These are phyloP conservation scores for Atta colombica DNA, from an alignment of 1,140 invertebrate species.

Conservation along the genomic window DNA sequence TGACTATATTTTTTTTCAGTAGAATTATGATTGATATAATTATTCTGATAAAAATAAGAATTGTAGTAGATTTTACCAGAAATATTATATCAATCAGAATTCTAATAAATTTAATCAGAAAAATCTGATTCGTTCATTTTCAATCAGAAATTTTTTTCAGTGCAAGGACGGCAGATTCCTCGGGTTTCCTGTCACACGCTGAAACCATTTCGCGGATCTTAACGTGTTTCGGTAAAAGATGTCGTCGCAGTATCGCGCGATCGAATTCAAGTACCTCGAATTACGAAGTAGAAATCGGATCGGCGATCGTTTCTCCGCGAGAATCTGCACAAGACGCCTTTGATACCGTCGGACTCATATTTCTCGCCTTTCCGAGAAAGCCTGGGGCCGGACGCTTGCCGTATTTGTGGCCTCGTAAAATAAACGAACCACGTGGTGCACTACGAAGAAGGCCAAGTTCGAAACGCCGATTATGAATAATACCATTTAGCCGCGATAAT, in stretches of 20 bases:
- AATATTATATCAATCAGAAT: too few species aligned
- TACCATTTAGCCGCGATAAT: constrained; percentile 16
- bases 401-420: constrained; percentile 75
- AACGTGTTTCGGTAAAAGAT: constrained; percentile 16
- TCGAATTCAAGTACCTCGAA: constrained; percentile 22
- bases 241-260: neutral
- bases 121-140: too few species aligned
- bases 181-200: neutral
- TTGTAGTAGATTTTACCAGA: too few species aligned
- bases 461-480: constrained; percentile 68
- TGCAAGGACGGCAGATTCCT: constrained; percentile 11
- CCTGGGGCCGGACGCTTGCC: constrained; percentile 50
- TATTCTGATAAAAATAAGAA: too few species aligned
- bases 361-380: constrained; percentile 74
- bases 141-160: too few species aligned
- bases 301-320: constrained; percentile 9
- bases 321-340: constrained; percentile 17
- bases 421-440: constrained; percentile 73
- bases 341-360: constrained; percentile 65
- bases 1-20: too few species aligned
- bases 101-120: too few species aligned
- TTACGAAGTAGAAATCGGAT: constrained; percentile 11
- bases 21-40: too few species aligned
- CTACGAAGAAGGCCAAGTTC: constrained; percentile 76
- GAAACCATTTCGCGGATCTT: neutral